phyloP scores from a whole-genome alignment of 1,140 invertebrate species.

The fruit fly (Drosophila melanogaster) region DNA sequence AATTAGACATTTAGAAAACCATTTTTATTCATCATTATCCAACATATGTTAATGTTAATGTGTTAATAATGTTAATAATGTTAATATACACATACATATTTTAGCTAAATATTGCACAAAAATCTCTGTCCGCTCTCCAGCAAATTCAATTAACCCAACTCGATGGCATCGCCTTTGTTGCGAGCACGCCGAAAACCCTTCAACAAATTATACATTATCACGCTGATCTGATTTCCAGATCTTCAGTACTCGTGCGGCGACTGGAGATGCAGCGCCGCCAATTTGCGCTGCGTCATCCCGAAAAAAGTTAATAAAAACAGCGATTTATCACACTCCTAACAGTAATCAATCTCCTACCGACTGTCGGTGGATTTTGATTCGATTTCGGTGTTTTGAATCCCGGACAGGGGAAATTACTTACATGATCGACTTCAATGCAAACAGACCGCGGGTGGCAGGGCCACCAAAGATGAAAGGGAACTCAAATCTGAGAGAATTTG shows the following conservation, averaged over 20 bases:
- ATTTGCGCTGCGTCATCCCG: conserved; percentile 67
- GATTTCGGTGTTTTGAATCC: conserved; percentile 5
- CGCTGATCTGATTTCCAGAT: conserved; percentile 79
- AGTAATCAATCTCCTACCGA: conserved; percentile 71
- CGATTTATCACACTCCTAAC: conserved; percentile 83
- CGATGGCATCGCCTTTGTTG: conserved; percentile 40
- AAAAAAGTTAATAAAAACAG: conserved; percentile 84
- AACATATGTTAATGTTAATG: too few relatives aligned
- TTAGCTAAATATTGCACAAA: conserved; percentile 14
- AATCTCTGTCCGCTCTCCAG: conserved; percentile 16
- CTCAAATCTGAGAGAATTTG: neutral
- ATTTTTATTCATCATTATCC: too few relatives aligned
- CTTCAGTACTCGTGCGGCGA: conserved; percentile 54
- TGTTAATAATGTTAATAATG: too few relatives aligned
- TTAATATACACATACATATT: too few relatives aligned
- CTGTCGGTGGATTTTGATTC: conserved; percentile 49
- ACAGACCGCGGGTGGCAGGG: conserved; percentile 58
- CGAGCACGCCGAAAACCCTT: conserved; percentile 6
- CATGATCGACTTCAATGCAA: conserved; percentile 74
- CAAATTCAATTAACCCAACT: conserved; percentile 70
- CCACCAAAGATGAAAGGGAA: conserved; percentile 1
- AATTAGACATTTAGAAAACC: too few relatives aligned
- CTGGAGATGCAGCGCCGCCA: conserved; percentile 5
- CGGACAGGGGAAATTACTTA: conserved; percentile 61
- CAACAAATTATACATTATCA: conserved; percentile 78